phyloP scores from a whole-genome alignment of 2,888 invertebrate genomes.

The Adelphocoris suturalis region DNA sequence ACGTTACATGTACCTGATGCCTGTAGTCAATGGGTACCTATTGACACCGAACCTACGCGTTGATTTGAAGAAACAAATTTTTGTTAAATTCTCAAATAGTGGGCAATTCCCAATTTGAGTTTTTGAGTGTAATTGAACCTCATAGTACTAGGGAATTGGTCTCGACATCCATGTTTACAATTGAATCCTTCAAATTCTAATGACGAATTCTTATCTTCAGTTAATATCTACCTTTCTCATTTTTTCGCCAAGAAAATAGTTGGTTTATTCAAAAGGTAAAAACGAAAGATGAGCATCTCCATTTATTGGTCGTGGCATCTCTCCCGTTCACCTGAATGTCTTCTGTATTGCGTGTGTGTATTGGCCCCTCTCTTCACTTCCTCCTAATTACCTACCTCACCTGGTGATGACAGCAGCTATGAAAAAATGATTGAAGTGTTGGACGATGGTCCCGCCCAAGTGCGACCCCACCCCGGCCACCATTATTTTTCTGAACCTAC shows the following conservation, averaged over 20 bases:
- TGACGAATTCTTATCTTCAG: no score
- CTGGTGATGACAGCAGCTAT: slow-evolving; percentile 28
- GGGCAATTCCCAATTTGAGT: no score
- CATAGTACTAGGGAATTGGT: no score
- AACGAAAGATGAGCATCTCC: not conserved
- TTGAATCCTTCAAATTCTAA: no score
- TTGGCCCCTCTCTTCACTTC: not conserved
- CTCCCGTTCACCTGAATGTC: not conserved
- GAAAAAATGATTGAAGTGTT: slow-evolving; percentile 31
- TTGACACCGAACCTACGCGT: no score
- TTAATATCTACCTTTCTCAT: no score
- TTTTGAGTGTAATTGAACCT: no score
- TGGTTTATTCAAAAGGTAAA: not conserved
- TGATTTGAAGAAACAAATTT: no score
- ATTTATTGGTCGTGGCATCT: not conserved
- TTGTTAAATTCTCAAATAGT: no score
- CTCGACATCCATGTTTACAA: no score
- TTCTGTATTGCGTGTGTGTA: not conserved
- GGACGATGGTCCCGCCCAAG: not conserved
- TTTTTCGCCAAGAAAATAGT: not conserved
- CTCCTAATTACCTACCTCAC: slow-evolving; percentile 20
- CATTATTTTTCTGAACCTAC: slow-evolving; percentile 22
- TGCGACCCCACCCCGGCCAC: not conserved
- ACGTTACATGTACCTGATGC: no score
- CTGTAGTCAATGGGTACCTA: no score